These are phyloP conservation scores for Euproctis similis DNA, from an alignment of 2,888 invertebrate species.

Conservation along the genomic window DNA sequence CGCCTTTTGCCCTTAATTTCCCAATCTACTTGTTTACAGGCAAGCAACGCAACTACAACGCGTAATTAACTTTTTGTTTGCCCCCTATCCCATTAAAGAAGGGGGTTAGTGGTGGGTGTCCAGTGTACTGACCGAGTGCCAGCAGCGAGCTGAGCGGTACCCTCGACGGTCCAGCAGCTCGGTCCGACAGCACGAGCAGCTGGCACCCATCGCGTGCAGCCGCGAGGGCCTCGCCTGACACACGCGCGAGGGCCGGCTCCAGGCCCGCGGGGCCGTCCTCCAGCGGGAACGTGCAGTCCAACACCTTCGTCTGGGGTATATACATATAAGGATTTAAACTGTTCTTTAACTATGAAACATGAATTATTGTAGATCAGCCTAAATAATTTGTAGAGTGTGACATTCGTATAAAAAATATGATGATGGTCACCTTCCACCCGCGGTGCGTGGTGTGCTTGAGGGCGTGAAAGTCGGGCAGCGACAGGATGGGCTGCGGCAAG, in stretches of 20 bases:
- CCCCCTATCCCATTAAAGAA: too few species aligned
- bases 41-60: too few species aligned
- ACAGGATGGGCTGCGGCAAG: conserved; percentile 94
- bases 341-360: too few species aligned
- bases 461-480: conserved; percentile 91
- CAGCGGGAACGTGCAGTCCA: conserved; percentile 92
- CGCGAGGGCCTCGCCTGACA: conserved; percentile 86
- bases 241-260: conserved; percentile 83
- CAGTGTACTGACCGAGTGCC: conserved; percentile 39
- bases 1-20: too few species aligned
- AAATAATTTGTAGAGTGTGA: too few species aligned
- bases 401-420: too few species aligned
- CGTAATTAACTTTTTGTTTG: too few species aligned
- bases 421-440: conserved; percentile 84
- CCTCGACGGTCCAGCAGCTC: conserved; percentile 74
- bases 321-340: too few species aligned
- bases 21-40: too few species aligned
- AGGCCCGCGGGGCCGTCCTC: conserved; percentile 85
- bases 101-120: too few species aligned
- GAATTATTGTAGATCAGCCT: too few species aligned
- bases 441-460: conserved; percentile 88
- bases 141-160: conserved; percentile 41
- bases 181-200: conserved; percentile 91
- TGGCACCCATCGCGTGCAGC: conserved; percentile 88
- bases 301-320: conserved; percentile 81